Percentiles rank a stretch among this genome's conserved stretches.
phyloP scores from a whole-genome alignment of 2,797 vertebrate species.

The Neostethus bicornis region DNA sequence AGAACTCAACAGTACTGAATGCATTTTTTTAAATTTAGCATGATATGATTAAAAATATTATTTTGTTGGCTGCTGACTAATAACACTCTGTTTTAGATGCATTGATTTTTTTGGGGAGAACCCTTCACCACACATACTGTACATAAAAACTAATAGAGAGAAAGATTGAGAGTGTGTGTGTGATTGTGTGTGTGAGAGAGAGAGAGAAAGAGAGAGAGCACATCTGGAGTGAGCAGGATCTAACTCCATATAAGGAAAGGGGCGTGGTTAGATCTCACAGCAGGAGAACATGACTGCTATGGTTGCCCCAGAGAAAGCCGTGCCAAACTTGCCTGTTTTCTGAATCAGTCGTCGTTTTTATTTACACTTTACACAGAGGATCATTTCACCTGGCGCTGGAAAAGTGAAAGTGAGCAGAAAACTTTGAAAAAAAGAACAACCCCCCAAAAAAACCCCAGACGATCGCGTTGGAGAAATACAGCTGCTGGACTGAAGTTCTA shows the following conservation, averaged over 20 bases:
- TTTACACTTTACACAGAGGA: slow-evolving; percentile 10
- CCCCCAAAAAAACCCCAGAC: no score
- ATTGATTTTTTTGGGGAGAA: no score
- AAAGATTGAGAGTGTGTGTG: no score
- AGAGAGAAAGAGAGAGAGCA: slow-evolving; percentile 40
- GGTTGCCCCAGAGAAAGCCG: slow-evolving; percentile 66
- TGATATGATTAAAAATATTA: neutral
- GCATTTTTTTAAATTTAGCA: neutral
- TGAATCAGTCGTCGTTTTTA: slow-evolving; percentile 48
- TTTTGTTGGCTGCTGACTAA: neutral
- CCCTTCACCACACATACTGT: no score
- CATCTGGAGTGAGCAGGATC: slow-evolving; percentile 74
- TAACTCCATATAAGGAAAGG: slow-evolving; percentile 57
- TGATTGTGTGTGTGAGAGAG: no score
- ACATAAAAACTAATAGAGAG: no score
- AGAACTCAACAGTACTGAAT: no score
- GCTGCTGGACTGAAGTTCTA: slow-evolving; percentile 64
- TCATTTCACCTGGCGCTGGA: slow-evolving; percentile 20
- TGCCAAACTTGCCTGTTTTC: slow-evolving; percentile 65
- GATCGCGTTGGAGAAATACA: slow-evolving; percentile 47
- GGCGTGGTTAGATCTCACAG: slow-evolving; percentile 77
- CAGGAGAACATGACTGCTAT: slow-evolving; percentile 77
- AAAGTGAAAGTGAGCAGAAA: slow-evolving; percentile 40
- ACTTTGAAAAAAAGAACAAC: slow-evolving; percentile 51
- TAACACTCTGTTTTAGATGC: neutral